These are phyloP conservation scores for Sebastes wilsoni DNA, from an alignment of 2,797 vertebrate species.

Conservation along the genomic window DNA sequence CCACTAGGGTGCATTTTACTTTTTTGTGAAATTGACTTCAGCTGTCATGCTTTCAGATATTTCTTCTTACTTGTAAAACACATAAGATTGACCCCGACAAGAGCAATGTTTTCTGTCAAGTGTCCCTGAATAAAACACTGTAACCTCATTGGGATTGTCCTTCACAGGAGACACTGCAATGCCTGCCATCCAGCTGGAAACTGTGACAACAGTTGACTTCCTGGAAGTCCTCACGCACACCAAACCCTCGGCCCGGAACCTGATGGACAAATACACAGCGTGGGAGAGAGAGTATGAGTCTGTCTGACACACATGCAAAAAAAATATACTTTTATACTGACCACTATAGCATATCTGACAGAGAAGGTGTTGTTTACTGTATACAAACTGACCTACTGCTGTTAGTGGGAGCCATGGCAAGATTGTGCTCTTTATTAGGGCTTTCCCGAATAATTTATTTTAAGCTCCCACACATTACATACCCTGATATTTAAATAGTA, in stretches of 20 bases:
- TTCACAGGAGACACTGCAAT: conserved; percentile 76
- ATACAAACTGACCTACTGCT: background rate
- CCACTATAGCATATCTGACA: background rate
- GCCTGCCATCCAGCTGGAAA: conserved; percentile 84
- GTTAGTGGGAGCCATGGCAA: background rate
- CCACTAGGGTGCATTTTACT: background rate
- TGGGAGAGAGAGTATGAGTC: conserved; percentile 88
- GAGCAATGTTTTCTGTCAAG: background rate
- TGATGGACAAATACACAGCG: conserved; percentile 86
- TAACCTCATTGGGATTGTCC: background rate
- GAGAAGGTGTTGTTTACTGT: background rate
- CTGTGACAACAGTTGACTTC: conserved; percentile 89
- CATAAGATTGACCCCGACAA: too few relatives aligned
- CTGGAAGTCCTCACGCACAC: conserved; percentile 90
- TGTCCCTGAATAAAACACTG: background rate
- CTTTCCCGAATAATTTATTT: background rate
- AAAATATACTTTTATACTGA: background rate
- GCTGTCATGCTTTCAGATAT: background rate
- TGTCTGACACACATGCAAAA: conserved; percentile 39
- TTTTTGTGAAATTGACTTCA: background rate
- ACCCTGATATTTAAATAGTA: background rate
- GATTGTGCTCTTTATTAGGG: background rate
- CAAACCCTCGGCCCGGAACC: conserved; percentile 89
- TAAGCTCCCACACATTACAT: background rate
- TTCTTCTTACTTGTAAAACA: background rate